Conservation (phyloP, 2,888 invertebrate genomes). For the Bhutanitis thaidina region DNA sequence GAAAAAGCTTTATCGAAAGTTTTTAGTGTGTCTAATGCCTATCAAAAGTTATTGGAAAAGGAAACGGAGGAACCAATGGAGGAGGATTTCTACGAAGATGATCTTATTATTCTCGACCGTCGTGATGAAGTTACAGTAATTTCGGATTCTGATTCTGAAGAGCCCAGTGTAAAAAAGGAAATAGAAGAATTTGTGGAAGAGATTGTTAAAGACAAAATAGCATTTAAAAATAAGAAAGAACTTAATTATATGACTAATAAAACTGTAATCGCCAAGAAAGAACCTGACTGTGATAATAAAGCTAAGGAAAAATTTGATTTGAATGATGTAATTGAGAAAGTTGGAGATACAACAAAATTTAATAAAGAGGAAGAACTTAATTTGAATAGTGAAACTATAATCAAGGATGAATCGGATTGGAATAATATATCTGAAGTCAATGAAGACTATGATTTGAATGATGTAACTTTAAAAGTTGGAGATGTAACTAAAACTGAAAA, state of each 20-base stretch:
- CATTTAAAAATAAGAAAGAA: too few species aligned
- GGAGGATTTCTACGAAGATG: not conserved
- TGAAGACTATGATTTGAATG: too few species aligned
- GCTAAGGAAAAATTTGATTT: too few species aligned
- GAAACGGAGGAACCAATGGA: not conserved
- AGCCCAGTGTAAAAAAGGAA: not conserved
- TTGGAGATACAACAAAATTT: too few species aligned
- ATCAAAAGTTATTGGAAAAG: slow-evolving; percentile 6
- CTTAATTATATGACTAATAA: too few species aligned
- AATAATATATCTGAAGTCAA: too few species aligned
- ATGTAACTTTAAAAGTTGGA: too few species aligned
- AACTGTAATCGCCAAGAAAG: too few species aligned
- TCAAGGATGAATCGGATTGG: not conserved
- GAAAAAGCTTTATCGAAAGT: slow-evolving; percentile 3
- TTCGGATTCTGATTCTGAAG: not conserved
- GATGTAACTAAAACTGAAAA: too few species aligned
- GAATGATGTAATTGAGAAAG: too few species aligned
- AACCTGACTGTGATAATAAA: too few species aligned
- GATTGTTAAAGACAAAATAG: not conserved
- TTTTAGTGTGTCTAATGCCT: not conserved
- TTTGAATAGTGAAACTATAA: not conserved
- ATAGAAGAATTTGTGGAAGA: not conserved
- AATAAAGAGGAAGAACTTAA: not conserved
- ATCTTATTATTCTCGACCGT: not conserved
- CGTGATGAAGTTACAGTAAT: not conserved